Evolutionary conservation across 2,113 vertebrate species (phyloP).

Genomic region (Ramphastos sulfuratus): DNA sequence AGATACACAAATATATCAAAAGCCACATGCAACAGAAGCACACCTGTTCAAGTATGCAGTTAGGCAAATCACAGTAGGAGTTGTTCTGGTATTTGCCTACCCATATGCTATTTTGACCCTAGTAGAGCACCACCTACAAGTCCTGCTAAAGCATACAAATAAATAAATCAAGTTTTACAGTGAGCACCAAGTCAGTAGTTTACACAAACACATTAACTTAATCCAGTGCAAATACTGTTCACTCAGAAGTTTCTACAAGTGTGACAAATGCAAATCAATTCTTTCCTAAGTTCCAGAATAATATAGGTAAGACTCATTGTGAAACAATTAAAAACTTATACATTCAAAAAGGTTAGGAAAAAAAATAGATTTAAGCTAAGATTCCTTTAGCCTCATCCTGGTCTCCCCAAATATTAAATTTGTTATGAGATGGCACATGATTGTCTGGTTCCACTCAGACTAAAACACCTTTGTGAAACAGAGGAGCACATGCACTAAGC

Average conservation of each 20-base stretch:
- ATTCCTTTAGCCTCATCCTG: not conserved
- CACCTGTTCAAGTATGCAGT: constrained; percentile 7
- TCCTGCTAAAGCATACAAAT: constrained; percentile 52
- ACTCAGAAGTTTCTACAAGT: not conserved
- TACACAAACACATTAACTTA: constrained; percentile 45
- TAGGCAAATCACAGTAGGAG: constrained; percentile 30
- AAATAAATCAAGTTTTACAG: constrained; percentile 51
- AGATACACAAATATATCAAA: constrained; percentile 55
- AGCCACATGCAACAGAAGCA: constrained; percentile 41
- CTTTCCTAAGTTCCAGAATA: not conserved
- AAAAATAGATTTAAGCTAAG: not conserved
- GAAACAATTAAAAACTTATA: not conserved
- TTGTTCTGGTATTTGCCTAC: constrained; percentile 46
- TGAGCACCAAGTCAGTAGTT: constrained; percentile 23
- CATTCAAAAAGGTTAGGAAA: not conserved
- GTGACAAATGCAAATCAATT: not conserved
- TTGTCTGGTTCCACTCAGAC: not conserved
- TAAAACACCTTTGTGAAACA: not conserved
- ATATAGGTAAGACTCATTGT: not conserved
- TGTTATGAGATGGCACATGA: not conserved
- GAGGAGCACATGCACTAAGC: not conserved
- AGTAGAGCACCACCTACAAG: constrained; percentile 36
- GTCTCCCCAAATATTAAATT: not conserved
- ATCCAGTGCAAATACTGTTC: not conserved
- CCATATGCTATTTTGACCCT: constrained; percentile 42